These are phyloP conservation scores for Gastrophryne carolinensis DNA, from an alignment of 2,797 vertebrate genomes.

Conservation along the genomic window DNA sequence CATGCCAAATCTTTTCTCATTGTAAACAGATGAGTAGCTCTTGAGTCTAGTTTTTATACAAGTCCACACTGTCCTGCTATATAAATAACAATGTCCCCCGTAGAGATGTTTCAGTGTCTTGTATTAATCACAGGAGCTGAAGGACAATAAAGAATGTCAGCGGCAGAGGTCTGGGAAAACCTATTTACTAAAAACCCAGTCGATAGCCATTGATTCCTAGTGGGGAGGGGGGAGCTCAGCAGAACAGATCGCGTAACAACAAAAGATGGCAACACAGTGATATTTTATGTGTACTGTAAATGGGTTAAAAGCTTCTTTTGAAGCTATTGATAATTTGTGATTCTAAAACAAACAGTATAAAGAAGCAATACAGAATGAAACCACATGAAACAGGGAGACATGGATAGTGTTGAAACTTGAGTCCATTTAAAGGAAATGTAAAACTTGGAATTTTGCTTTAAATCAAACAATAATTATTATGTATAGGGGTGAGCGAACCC, in stretches of 20 bases:
- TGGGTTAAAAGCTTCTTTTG: constrained; percentile 1
- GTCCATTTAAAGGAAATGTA: no score
- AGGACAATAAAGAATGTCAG: neutral
- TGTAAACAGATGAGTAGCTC: no score
- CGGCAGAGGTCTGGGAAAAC: constrained; percentile 11
- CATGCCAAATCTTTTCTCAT: no score
- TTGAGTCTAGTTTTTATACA: neutral
- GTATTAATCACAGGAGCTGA: neutral
- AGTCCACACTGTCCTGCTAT: neutral
- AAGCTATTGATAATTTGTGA: constrained; percentile 15
- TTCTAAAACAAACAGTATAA: constrained; percentile 10
- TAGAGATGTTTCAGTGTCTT: neutral
- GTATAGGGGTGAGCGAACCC: no score
- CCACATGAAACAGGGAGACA: neutral
- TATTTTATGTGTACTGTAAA: constrained; percentile 13
- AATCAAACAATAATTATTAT: no score
- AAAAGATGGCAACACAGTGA: constrained; percentile 12
- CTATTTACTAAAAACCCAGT: constrained; percentile 40
- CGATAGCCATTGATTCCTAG: constrained; percentile 33
- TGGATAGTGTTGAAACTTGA: neutral
- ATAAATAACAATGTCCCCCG: neutral
- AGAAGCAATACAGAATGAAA: neutral
- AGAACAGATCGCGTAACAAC: constrained; percentile 14
- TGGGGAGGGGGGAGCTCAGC: neutral
- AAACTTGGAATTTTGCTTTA: no score